phyloP scores from a whole-genome alignment of 1,140 invertebrate genomes.

The Archivesica marissinica region DNA sequence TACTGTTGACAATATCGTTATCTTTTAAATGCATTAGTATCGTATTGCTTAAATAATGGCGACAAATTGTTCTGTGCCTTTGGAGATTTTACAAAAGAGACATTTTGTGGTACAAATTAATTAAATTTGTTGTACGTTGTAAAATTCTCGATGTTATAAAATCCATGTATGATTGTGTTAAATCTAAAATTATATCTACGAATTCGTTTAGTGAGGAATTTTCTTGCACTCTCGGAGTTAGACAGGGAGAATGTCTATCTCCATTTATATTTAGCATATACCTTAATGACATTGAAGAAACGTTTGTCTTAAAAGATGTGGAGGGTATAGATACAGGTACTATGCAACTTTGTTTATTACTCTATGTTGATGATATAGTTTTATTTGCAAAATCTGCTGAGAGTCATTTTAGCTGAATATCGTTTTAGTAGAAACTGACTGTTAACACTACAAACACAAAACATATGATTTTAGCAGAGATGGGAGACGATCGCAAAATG shows the following conservation, averaged over 20 bases:
- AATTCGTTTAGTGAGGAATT: not conserved
- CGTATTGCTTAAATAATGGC: not conserved
- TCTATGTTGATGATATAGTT: slow-evolving; percentile 26
- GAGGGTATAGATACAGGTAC: not conserved
- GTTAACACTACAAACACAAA: slow-evolving; percentile 21
- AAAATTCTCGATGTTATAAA: slow-evolving; percentile 23
- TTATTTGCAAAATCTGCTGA: not conserved
- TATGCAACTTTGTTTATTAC: slow-evolving; percentile 1
- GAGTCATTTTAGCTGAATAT: not conserved
- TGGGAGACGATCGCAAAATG: not conserved
- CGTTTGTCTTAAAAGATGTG: not conserved
- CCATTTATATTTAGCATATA: slow-evolving; percentile 48
- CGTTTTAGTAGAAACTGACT: not conserved
- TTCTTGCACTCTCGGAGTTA: slow-evolving; percentile 10
- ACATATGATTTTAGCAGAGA: not conserved
- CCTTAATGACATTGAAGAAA: slow-evolving; percentile 34
- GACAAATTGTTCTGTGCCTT: slow-evolving; percentile 48
- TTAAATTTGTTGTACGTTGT: slow-evolving; percentile 16
- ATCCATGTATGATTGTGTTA: slow-evolving; percentile 53
- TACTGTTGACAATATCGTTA: slow-evolving; percentile 23
- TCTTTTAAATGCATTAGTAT: slow-evolving; percentile 16
- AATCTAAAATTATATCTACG: slow-evolving; percentile 14
- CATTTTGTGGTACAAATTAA: slow-evolving; percentile 27
- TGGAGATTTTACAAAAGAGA: slow-evolving; percentile 35
- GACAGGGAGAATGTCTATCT: slow-evolving; percentile 55